These are phyloP conservation scores for Acronicta leporina DNA, from an alignment of 2,888 invertebrate genomes.

Conservation along the genomic window DNA sequence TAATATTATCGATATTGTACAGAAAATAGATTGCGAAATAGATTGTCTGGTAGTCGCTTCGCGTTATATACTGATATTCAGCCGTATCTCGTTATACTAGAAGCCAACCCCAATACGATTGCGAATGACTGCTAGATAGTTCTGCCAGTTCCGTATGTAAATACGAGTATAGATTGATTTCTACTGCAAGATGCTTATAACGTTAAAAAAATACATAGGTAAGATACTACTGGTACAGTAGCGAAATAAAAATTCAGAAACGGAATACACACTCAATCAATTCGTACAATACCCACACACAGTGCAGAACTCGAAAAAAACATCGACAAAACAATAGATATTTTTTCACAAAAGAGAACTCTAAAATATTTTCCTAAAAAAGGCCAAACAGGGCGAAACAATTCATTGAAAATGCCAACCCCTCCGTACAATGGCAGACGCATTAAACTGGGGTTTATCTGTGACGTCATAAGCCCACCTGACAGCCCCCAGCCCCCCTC, in stretches of 20 bases:
- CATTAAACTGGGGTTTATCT: slow-evolving; percentile 53
- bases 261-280: slow-evolving; percentile 22
- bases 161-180: background rate
- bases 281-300: slow-evolving; percentile 12
- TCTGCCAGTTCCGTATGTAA: background rate
- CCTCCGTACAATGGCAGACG: slow-evolving; percentile 50
- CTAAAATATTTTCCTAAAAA: slow-evolving; percentile 4
- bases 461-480: slow-evolving; percentile 67
- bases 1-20: no score
- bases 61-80: no score
- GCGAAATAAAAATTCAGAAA: slow-evolving; percentile 7
- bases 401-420: slow-evolving; percentile 45
- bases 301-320: slow-evolving; percentile 8
- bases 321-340: slow-evolving; percentile 32
- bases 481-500: slow-evolving; percentile 33
- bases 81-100: no score
- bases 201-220: background rate
- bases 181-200: no score
- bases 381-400: slow-evolving; percentile 27
- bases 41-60: no score
- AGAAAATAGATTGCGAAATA: no score
- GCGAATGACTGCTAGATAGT: no score
- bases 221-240: no score
- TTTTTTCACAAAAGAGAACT: slow-evolving; percentile 33
- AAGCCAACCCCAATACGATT: no score